Evolutionary conservation across 1,140 invertebrate species (phyloP).

Genomic region (Atta texana): DNA sequence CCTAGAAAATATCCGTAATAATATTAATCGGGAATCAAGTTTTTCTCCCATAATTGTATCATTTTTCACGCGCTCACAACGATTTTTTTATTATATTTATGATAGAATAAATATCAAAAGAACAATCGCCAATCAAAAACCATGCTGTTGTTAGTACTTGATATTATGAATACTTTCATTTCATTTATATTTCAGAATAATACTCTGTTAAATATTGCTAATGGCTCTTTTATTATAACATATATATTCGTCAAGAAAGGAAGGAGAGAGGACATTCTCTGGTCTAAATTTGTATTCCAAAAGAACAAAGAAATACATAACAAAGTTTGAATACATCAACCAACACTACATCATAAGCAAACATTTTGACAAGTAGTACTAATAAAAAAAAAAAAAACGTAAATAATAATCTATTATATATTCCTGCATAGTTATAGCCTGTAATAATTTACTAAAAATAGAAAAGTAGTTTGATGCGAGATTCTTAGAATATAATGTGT

Average conservation of each 20-base stretch:
- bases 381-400: slow-evolving; percentile 30
- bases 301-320: slow-evolving; percentile 32
- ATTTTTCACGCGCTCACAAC: neutral
- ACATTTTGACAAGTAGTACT: slow-evolving; percentile 50
- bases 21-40: slow-evolving; percentile 22
- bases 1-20: slow-evolving; percentile 80
- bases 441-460: slow-evolving; percentile 8
- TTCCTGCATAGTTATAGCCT: neutral
- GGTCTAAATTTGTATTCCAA: slow-evolving; percentile 11
- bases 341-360: slow-evolving; percentile 61
- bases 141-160: slow-evolving; percentile 79
- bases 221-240: slow-evolving; percentile 16
- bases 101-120: neutral
- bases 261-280: slow-evolving; percentile 29
- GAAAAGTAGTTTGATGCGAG: neutral
- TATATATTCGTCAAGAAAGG: slow-evolving; percentile 35
- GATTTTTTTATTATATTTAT: slow-evolving; percentile 7
- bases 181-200: slow-evolving; percentile 58
- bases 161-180: slow-evolving; percentile 72
- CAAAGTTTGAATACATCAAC: slow-evolving; percentile 47
- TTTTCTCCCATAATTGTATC: neutral
- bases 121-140: slow-evolving; percentile 62
- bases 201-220: slow-evolving; percentile 60
- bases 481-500: too few relatives aligned
- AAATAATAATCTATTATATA: slow-evolving; percentile 28